These are phyloP conservation scores for Tillus elongatus DNA, from an alignment of 2,888 invertebrate species.

Conservation along the genomic window DNA sequence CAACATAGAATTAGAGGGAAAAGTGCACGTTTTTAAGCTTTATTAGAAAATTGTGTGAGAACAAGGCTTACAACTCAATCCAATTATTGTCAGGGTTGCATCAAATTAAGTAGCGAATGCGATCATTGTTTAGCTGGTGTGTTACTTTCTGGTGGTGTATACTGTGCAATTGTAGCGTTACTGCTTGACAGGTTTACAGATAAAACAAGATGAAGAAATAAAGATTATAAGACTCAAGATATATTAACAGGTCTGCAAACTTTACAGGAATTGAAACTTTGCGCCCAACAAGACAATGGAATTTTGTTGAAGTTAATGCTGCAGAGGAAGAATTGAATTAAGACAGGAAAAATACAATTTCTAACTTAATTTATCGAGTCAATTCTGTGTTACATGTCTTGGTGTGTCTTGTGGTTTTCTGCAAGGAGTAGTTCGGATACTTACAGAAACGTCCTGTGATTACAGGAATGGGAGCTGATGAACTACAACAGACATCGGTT, in stretches of 20 bases:
- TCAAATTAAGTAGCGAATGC: slow-evolving; percentile 35
- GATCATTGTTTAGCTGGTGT: slow-evolving; percentile 45
- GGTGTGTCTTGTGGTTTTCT: slow-evolving; percentile 96
- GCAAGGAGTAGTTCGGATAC: slow-evolving; percentile 56
- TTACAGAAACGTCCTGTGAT: slow-evolving; percentile 59
- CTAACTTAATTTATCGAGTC: slow-evolving; percentile 75
- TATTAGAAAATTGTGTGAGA: slow-evolving; percentile 52
- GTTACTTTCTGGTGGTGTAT: slow-evolving; percentile 92
- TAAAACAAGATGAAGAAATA: slow-evolving; percentile 48
- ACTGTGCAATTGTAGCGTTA: slow-evolving; percentile 84
- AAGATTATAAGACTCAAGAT: slow-evolving; percentile 68
- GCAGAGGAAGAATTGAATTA: slow-evolving; percentile 53
- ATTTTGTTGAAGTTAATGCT: slow-evolving; percentile 73
- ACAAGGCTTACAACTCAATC: slow-evolving; percentile 54
- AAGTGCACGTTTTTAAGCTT: slow-evolving; percentile 43
- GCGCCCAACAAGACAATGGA: slow-evolving; percentile 71
- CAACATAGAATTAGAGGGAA: slow-evolving; percentile 30
- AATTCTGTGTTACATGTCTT: slow-evolving; percentile 88
- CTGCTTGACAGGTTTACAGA: slow-evolving; percentile 64
- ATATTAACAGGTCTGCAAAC: slow-evolving; percentile 68
- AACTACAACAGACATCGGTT: slow-evolving; percentile 83
- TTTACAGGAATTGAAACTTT: slow-evolving; percentile 56
- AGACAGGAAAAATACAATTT: slow-evolving; percentile 51
- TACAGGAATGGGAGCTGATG: slow-evolving; percentile 94
- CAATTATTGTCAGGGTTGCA: slow-evolving; percentile 53